Base-by-base conservation (phyloP, 2,888 invertebrate genomes). In the Polyploca ridens region DNA sequence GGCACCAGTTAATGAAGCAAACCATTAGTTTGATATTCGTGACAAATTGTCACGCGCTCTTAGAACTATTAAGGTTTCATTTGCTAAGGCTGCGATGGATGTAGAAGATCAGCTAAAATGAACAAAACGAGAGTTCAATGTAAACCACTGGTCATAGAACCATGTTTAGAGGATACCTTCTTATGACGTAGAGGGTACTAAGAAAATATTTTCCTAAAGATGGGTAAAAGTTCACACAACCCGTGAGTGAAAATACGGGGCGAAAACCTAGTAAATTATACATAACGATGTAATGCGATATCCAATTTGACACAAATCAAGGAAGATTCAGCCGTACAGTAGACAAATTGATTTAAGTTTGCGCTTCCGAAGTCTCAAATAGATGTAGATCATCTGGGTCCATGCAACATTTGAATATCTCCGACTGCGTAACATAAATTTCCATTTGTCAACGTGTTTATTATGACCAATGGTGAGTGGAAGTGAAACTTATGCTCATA, bases 401-500 rank as follows among this genome's bases (percentile, higher is more conserved):
- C 27, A 27, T 27, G 2, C 27, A 35, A 10, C 60, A 60, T 44
- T 27, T 61, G 13, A 71, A 67, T 70, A 63, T 33, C 46, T 19
- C 61, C n/a, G 61, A 19, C 19, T 61, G 19, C n/a, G 5, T 60
- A 19, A 61, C 44, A 41, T 38, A 5, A 60, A 60, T 60, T 11
- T 27, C 19, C 61, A 61, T 61, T 27, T 19, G 41, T 61, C 61
- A 61, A 60, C 46, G 61, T 61, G 27, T 61, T 60, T 41, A 61
- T 41, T 41, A 41, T 61, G 67, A 65, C 67, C 10, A 63, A 62
- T 63, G 69, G 68, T 70, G 68, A 69, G 70, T 78, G 67, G 76
- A 76, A 76, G 79, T 76, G 81, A 79, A 79, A 79, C 72, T 77
- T 67, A 71, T 69, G 70, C 70, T 68, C 69, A 64, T 66, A 65